Evolutionary conservation across 2,888 invertebrate genomes (phyloP), one percentile per base, ranked within the genome.

Genomic region (Phalera bucephala): DNA sequence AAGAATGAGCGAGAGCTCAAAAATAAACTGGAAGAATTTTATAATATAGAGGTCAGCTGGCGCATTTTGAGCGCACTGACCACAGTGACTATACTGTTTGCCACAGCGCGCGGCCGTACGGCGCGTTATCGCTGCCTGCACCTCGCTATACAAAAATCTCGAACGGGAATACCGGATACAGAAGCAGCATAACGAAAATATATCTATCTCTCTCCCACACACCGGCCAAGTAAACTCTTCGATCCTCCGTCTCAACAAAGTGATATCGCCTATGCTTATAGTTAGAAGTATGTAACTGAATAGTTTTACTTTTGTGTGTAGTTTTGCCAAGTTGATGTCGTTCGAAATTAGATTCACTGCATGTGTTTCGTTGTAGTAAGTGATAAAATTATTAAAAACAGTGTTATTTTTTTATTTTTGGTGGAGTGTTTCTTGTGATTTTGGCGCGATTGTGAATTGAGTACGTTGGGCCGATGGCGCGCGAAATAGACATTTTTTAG

Each of bases 141-240:
- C 77, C 72, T 73, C 72, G 70, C 63, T 50, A 66, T 62, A 73
- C 70, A 74, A 74, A 58, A 77, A 78, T 78, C 80, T 75, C 67
- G 61, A 80, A 82, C 81, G 76, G 82, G 81, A 82, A 85, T 83
- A 80, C 85, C 85, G 81, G 85, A 85, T 80, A 78, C 72, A 46
- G 33, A 57, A 46, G 53, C 53, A 50, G 58, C 58, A 50, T 33
- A 33, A 54, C 52, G 53, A 58, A 72, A 64, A 56, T 65, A 67
- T 40, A 39, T 11, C 45, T 45, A 36, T 82, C 82, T 64, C 73
- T 47, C 53, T 85, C 66, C 21, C 40, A 40, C 57, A 27, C 44
- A 44, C 32, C 22, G 38, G 8, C 20, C 30, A 31, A 36, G 32
- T 44, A 30, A 35, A 33, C 36, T 30, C 39, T 50, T 59, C 57